Evolutionary conservation across 2,797 vertebrate genomes (phyloP), one percentile per base, ranked within the genome.

Genomic region (Spea hammondii): DNA sequence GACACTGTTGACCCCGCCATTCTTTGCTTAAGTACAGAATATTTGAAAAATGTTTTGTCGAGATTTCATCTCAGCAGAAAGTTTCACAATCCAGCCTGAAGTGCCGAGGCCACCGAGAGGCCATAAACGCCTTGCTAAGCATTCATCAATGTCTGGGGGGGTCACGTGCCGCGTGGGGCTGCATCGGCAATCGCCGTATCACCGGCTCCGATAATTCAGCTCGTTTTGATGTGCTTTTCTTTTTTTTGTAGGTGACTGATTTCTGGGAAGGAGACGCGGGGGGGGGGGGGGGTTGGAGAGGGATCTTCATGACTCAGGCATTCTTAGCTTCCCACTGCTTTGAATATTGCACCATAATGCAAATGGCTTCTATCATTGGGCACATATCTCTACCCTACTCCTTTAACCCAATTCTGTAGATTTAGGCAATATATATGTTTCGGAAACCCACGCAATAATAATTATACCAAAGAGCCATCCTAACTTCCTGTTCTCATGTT

Each of bases 81-180:
- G 45, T 79, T 79, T 68, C 77, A 79, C 77, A 79, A 79, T 14
- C 10, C 5, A n/a, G 12, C 13, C 46, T n/a, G 12, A 66, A 67
- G 47, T 65, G 68, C 69, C 72, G 70, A 79, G 32, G 6, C 8
- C n/a, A 45, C 17, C 46, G 70, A 73, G 4, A 8, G 46, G 51
- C 50, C 70, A 62, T 4, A 17, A 66, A 50, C 9, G 67, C 50
- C 10, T 46, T 44, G 17, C 17, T 11, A n/a, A 47, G 70, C 54
- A 57, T 50, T 66, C 67, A 3, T 49, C 53, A 55, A 46, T 13
- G 11, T 4, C 50, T 5, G 44, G 6, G 5, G 17, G 14, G n/a
- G 9, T 67, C 79, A 68, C 14, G 68, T 76, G 79, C 45, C 46
- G 11, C 5, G 7, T 17, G 50, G 65, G 45, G 66, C 46, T n/a